Evolutionary conservation across 2,797 vertebrate species (phyloP), one percentile per base, ranked within the genome.

Genomic region (Neosalanx taihuensis): DNA sequence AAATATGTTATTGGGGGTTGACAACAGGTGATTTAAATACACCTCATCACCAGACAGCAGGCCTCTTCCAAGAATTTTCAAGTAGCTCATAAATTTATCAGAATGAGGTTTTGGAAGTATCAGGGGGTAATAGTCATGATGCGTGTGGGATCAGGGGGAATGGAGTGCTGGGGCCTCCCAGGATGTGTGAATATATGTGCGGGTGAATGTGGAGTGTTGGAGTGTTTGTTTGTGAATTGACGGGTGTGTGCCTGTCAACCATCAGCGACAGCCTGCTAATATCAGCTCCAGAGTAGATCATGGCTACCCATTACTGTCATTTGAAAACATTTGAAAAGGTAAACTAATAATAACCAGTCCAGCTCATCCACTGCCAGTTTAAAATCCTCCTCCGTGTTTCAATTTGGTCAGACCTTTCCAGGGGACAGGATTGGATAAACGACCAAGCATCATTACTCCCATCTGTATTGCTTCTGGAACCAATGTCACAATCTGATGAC

Each of bases 1-100:
- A 80, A 80, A 85, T 70, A 76, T 76, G 78, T 72, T 72, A 72
- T 20, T 46, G 17, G 67, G 30, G 12, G 15, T 41, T 58, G 70
- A 70, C 70, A 62, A 63, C 3, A 49, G 61, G 33, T 58, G 74
- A 81, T 79, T 70, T 64, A 84, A 29, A 62, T 30, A 57, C 60
- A 57, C 64, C 67, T 23, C 59, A 64, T 69, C 46, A 69, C n/a
- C 20, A 60, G 20, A 46, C 66, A 26, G 35, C 57, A 57, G 53
- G 69, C 33, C 58, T 59, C 71, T 35, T 67, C 51, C 37, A 66
- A 75, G 62, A 69, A 72, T 46, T 51, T 41, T 15, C 41, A 72
- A 72, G 51, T 58, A 69, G 74, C 37, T 72, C 72, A 72, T 79
- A 72, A 72, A 77, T 58, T 67, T 37, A 76, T 57, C 37, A 35